Conservation (phyloP, 2,888 invertebrate species). For the Platerodrilus igneus region DNA sequence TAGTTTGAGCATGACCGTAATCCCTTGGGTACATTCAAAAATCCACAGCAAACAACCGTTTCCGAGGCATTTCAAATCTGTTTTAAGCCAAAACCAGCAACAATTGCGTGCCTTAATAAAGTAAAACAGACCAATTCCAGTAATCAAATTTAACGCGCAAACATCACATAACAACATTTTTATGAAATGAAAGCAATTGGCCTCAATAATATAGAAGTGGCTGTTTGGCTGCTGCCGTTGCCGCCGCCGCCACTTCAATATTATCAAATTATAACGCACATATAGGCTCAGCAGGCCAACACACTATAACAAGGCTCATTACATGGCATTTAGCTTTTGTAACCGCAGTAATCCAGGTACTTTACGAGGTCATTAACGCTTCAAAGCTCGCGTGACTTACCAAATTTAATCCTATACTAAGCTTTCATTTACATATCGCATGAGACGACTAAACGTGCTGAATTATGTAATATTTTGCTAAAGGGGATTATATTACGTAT, state of each 20-base stretch:
- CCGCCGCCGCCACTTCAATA: slow-evolving; percentile 38
- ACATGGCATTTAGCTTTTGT: slow-evolving; percentile 43
- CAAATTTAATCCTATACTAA: slow-evolving; percentile 40
- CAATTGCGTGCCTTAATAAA: slow-evolving; percentile 9
- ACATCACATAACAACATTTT: slow-evolving; percentile 32
- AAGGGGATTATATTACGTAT: too few relatives aligned
- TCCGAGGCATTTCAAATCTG: too few relatives aligned
- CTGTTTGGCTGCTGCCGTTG: too few relatives aligned
- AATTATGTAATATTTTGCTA: slow-evolving; percentile 29
- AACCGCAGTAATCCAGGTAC: slow-evolving; percentile 44
- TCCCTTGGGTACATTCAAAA: too few relatives aligned
- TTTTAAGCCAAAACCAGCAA: too few relatives aligned
- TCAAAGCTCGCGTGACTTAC: slow-evolving; percentile 44
- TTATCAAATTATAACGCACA: slow-evolving; percentile 40
- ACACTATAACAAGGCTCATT: slow-evolving; percentile 42
- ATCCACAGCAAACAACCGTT: too few relatives aligned
- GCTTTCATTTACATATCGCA: slow-evolving; percentile 44
- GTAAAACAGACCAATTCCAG: slow-evolving; percentile 17
- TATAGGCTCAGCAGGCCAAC: slow-evolving; percentile 37
- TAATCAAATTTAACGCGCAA: slow-evolving; percentile 24
- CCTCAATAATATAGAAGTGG: too few relatives aligned
- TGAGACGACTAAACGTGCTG: slow-evolving; percentile 40
- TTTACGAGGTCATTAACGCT: slow-evolving; percentile 44
- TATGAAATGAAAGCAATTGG: slow-evolving; percentile 37
- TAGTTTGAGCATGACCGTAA: too few relatives aligned